Base-by-base conservation (phyloP, 2,888 invertebrate species). In the Drosophila phalerata region DNA sequence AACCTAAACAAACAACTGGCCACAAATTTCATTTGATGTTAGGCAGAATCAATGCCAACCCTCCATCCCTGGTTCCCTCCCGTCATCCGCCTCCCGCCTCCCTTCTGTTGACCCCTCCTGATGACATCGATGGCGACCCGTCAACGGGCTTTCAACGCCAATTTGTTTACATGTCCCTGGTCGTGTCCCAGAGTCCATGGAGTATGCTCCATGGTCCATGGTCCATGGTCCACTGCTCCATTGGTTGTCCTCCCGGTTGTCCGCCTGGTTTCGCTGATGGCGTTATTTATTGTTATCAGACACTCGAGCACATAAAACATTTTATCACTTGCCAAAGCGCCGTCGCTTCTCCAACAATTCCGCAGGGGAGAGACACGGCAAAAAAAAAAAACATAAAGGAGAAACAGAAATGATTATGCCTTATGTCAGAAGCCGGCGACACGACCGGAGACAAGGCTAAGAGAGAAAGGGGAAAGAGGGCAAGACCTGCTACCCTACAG, bases 201-300 rank as follows among this genome's bases (percentile, higher is more conserved):
- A 8, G 28, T 25, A 25, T 25, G 25, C 3, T 37, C 34, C 37
- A 37, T n/a, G 5, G n/a, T n/a, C n/a, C 37, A n/a, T 37, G 22
- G 43, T 43, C 65, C 74, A 63, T 67, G 48, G 19, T 48, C 15
- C 48, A 22, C 11, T 34, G 49, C n/a, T 37, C 37, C 28, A 28
- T 28, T 28, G 34, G 17, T 49, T 25, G 22, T 47, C 40, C 37
- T 15, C 13, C 17, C 37, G 53, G 28, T 42, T 71, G 55, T 65
- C 65, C 61, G 75, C 37, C 60, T 43, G 63, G 72, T 61, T 72
- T 53, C 76, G 75, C 81, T 86, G 87, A 84, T 85, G 85, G 82
- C 72, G 87, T 87, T 85, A 85, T 85, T 85, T 87, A 85, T 85
- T 87, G 85, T 85, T 85, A 85, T 87, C 84, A 87, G 87, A 85